phyloP scores from a whole-genome alignment of 53 echinoderm and acorn worm genomes.

The Crossaster papposus region DNA sequence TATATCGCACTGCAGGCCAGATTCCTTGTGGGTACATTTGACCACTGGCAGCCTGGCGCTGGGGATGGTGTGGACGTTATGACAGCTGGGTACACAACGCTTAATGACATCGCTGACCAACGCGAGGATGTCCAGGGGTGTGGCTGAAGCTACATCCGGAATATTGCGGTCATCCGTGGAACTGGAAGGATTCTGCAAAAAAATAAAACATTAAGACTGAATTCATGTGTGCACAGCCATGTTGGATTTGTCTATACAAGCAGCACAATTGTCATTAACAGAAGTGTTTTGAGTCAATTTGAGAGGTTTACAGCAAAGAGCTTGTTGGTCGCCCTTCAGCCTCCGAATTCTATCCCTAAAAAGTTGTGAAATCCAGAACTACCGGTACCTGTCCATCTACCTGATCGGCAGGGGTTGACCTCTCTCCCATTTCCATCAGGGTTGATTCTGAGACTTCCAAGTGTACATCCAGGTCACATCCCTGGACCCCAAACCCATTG shows the following conservation, averaged over 20 bases:
- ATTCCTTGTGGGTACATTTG: slow-evolving; percentile 87
- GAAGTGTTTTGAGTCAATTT: not conserved
- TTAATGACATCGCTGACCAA: slow-evolving; percentile 78
- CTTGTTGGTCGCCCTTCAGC: no score
- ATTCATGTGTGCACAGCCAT: no score
- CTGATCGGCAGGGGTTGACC: not conserved
- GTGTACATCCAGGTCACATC: slow-evolving; percentile 90
- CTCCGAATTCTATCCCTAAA: no score
- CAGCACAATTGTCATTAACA: no score
- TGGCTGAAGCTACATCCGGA: slow-evolving; percentile 39
- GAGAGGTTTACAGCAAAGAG: not conserved
- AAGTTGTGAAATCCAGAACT: not conserved
- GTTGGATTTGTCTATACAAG: no score
- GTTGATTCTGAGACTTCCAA: slow-evolving; percentile 61
- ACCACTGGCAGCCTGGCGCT: slow-evolving; percentile 84
- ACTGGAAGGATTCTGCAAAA: not conserved
- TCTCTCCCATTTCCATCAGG: not conserved
- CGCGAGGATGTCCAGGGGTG: slow-evolving; percentile 67
- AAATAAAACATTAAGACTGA: not conserved
- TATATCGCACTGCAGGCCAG: slow-evolving; percentile 82
- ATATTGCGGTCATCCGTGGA: slow-evolving; percentile 10
- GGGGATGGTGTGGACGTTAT: slow-evolving; percentile 76
- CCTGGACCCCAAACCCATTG: slow-evolving; percentile 84
- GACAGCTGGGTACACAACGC: slow-evolving; percentile 84
- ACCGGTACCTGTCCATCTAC: not conserved